A percentile compares a stretch with the other conserved stretches of the same genome.
Conservation (phyloP, 2,797 vertebrate species). For the Sphenopsis melanotis region DNA sequence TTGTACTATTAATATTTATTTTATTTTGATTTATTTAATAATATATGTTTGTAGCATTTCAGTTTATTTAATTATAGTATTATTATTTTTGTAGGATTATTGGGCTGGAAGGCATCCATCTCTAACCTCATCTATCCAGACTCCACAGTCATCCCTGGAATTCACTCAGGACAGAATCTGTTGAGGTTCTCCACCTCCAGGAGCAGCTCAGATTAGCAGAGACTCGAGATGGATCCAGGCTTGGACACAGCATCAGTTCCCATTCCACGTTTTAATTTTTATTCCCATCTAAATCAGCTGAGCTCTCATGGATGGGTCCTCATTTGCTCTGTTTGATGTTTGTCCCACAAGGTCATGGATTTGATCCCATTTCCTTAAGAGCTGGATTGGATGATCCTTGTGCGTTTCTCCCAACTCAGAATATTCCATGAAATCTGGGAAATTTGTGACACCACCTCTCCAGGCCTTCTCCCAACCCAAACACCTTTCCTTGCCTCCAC, state of each 20-base stretch:
- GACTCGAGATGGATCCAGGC: background rate
- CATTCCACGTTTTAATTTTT: background rate
- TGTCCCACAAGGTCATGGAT: background rate
- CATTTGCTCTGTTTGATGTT: background rate
- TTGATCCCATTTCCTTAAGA: background rate
- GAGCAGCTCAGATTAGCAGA: background rate
- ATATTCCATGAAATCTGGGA: background rate
- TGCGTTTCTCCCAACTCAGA: background rate
- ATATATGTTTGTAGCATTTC: fast-evolving
- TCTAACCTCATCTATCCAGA: background rate
- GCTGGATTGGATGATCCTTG: background rate
- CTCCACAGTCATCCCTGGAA: background rate
- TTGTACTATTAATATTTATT: background rate
- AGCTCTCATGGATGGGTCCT: background rate
- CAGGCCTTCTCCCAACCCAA: background rate
- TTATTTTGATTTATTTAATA: background rate
- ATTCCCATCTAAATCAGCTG: background rate
- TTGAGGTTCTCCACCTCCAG: background rate
- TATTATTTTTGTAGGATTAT: background rate
- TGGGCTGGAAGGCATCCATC: background rate
- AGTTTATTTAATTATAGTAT: too few species aligned
- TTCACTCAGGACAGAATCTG: background rate
- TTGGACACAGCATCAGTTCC: background rate
- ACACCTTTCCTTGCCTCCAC: background rate
- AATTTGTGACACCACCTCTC: background rate